A percentile compares a stretch with the other conserved stretches of the same genome.
These are phyloP conservation scores for Clepsis dumicolana DNA, from an alignment of 2,888 invertebrate genomes.

Conservation along the genomic window DNA sequence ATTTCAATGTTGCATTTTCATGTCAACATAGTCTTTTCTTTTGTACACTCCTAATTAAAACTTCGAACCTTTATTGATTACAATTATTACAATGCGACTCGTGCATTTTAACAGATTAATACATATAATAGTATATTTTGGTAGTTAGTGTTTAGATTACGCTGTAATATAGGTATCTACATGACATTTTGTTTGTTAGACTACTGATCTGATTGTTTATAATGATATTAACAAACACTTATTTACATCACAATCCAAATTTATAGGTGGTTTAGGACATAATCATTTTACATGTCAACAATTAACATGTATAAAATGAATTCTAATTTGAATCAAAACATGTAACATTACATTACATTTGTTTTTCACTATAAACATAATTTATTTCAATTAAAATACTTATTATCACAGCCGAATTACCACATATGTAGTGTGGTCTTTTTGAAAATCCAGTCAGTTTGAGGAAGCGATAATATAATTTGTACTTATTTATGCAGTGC, in stretches of 20 bases:
- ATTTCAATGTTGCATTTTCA: conserved; percentile 65
- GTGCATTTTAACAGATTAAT: neutral
- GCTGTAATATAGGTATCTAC: too few relatives aligned
- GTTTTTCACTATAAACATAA: too few relatives aligned
- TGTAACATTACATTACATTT: too few relatives aligned
- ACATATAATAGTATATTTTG: neutral
- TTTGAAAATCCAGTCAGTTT: too few relatives aligned
- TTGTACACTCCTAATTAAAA: neutral
- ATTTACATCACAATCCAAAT: neutral
- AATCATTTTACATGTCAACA: neutral
- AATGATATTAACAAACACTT: neutral
- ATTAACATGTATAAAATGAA: neutral
- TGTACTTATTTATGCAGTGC: too few relatives aligned
- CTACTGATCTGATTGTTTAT: neutral
- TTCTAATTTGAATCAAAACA: neutral
- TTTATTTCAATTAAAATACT: too few relatives aligned
- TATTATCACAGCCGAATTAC: too few relatives aligned
- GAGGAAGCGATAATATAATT: too few relatives aligned
- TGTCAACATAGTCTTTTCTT: conserved; percentile 67
- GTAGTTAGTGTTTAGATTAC: too few relatives aligned
- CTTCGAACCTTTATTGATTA: neutral
- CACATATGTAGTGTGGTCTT: too few relatives aligned
- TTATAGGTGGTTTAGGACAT: neutral
- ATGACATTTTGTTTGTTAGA: neutral
- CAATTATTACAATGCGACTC: neutral